Evolutionary conservation across 2,888 invertebrate species (phyloP).

Genomic region (Melitaea athalia): DNA sequence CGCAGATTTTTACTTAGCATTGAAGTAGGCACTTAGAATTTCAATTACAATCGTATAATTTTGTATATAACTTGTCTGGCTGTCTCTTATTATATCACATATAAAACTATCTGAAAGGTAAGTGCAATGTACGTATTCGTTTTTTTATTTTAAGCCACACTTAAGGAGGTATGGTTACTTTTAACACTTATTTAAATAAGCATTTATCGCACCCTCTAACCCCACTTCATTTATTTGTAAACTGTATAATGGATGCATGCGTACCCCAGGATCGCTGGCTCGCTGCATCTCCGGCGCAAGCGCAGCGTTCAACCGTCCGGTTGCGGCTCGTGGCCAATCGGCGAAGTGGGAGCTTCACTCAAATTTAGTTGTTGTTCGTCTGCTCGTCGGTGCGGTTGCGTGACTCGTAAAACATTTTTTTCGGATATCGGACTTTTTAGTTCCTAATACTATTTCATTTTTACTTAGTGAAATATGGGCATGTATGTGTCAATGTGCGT

Average conservation of each 20-base stretch:
- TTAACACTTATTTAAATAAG: conserved; percentile 33
- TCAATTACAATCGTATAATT: neutral
- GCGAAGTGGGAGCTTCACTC: conserved; percentile 55
- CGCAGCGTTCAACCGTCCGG: conserved; percentile 42
- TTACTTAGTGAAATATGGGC: conserved; percentile 53
- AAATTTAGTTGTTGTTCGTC: conserved; percentile 57
- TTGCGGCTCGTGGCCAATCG: conserved; percentile 41
- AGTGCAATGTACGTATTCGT: neutral
- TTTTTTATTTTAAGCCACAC: conserved; percentile 17
- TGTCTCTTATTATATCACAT: neutral
- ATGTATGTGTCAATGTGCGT: conserved; percentile 70
- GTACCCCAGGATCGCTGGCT: conserved; percentile 18
- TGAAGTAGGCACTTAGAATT: neutral
- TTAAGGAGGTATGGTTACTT: conserved; percentile 27
- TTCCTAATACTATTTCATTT: conserved; percentile 9
- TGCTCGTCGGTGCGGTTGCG: conserved; percentile 52
- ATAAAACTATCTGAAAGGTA: neutral
- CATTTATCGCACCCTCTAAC: conserved; percentile 33
- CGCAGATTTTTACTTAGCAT: neutral
- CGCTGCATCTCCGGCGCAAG: conserved; percentile 36
- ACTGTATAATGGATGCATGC: conserved; percentile 32
- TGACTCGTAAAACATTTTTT: conserved; percentile 36
- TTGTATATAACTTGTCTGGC: neutral
- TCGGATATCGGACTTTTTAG: conserved; percentile 24
- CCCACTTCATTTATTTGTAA: conserved; percentile 24